phyloP scores from a whole-genome alignment of 2,888 invertebrate genomes.

The Prosopocoilus inquinatus region DNA sequence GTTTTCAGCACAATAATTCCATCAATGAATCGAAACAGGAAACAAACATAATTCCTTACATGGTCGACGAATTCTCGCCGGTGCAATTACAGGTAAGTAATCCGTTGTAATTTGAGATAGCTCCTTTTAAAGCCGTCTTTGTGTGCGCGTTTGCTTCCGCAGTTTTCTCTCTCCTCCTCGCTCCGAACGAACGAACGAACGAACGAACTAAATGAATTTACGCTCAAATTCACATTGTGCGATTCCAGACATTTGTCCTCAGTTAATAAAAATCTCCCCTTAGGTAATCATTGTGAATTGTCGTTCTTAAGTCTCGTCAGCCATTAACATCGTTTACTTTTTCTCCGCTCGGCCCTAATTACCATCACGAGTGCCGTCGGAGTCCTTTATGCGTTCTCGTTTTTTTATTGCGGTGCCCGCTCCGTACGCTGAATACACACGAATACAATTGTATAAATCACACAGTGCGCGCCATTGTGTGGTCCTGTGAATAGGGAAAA shows the following conservation, averaged over 20 bases:
- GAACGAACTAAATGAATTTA: constrained; percentile 18
- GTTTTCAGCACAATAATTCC: no score
- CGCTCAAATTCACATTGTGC: constrained; percentile 18
- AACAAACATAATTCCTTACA: not conserved
- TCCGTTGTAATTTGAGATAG: not conserved
- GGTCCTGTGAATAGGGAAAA: not conserved
- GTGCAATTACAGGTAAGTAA: not conserved
- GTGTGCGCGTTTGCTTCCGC: not conserved
- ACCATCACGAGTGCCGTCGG: constrained; percentile 3
- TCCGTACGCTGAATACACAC: constrained; percentile 1
- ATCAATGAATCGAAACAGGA: not conserved
- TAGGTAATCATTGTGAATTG: constrained; percentile 25
- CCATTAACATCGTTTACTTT: constrained; percentile 17
- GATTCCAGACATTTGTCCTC: constrained; percentile 21
- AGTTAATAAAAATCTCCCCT: constrained; percentile 26
- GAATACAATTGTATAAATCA: constrained; percentile 1
- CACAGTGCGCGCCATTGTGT: not conserved
- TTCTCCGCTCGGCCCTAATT: constrained; percentile 9
- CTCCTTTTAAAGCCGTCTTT: constrained; percentile 9
- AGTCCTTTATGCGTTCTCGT: not conserved
- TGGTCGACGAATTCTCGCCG: not conserved
- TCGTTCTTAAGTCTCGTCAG: constrained; percentile 20
- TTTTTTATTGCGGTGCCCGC: not conserved
- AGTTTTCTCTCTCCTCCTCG: not conserved
- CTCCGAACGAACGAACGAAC: not conserved